Percentiles rank a stretch among this genome's conserved stretches.
Evolutionary conservation across 2,113 vertebrate species (phyloP).

Genomic region (Emberiza fucata): DNA sequence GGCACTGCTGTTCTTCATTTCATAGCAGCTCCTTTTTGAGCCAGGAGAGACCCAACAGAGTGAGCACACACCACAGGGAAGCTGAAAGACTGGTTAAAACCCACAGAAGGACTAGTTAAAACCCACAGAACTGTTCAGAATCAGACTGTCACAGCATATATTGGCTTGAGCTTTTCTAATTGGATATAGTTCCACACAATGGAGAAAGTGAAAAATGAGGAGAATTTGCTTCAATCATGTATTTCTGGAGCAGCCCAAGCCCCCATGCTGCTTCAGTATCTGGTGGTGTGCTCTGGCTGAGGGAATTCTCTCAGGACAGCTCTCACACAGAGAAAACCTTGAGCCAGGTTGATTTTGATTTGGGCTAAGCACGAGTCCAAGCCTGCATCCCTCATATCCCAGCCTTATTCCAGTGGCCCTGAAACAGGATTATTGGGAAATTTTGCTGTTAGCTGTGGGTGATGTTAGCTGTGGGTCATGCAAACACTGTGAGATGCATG

Average conservation of each 20-base stretch:
- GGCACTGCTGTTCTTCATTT: not conserved
- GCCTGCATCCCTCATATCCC: not conserved
- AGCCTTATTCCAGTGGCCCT: not conserved
- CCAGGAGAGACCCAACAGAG: not conserved
- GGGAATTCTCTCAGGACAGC: not conserved
- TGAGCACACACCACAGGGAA: accelerated
- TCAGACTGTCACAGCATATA: not conserved
- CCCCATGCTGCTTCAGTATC: not conserved
- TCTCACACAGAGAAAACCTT: not conserved
- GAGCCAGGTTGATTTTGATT: not conserved
- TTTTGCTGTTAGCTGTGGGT: not conserved
- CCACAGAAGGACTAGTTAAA: not conserved
- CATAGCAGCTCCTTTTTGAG: not conserved
- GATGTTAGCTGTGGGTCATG: no score
- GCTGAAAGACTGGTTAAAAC: not conserved
- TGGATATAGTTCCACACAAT: not conserved
- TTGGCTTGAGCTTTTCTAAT: not conserved
- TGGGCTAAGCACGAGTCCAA: accelerated
- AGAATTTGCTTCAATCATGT: not conserved
- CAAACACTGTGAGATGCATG: not conserved
- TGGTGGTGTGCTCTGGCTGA: not conserved
- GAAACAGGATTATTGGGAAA: not conserved
- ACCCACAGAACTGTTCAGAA: not conserved
- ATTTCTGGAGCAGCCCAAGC: not conserved
- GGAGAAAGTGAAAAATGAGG: not conserved